Evolutionary conservation across 2,113 vertebrate species (phyloP).

Genomic region (Pseudorectes ferrugineus): DNA sequence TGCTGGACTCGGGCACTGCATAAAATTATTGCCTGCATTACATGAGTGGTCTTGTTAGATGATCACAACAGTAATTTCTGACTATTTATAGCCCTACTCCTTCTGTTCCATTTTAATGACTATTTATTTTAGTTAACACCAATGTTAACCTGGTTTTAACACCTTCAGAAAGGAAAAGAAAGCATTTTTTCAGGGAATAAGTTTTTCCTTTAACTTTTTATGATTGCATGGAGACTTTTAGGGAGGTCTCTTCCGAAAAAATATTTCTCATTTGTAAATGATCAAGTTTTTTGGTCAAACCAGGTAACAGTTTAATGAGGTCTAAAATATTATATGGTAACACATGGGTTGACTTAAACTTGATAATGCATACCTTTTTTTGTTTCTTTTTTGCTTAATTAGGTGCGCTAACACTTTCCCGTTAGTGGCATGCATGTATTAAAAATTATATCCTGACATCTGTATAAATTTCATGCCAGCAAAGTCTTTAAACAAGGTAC

Average conservation of each 20-base stretch:
- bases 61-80: neutral
- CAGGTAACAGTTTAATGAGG: neutral
- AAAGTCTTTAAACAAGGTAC: neutral
- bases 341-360: neutral
- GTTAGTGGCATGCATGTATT: neutral
- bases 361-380: neutral
- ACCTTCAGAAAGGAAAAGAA: neutral
- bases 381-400: neutral
- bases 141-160: neutral
- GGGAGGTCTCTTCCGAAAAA: neutral
- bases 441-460: neutral
- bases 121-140: neutral
- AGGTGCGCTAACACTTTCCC: neutral
- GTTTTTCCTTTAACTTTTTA: neutral
- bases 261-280: neutral
- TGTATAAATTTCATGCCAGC: neutral
- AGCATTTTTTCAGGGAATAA: neutral
- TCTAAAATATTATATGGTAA: neutral
- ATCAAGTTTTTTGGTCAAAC: neutral
- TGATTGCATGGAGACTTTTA: neutral
- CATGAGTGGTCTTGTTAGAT: neutral
- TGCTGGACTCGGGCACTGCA: neutral
- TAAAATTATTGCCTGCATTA: neutral
- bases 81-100: neutral
- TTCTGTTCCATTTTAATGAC: neutral